Conservation (phyloP, 2,888 invertebrate species). For the Coelinius sp. region DNA sequence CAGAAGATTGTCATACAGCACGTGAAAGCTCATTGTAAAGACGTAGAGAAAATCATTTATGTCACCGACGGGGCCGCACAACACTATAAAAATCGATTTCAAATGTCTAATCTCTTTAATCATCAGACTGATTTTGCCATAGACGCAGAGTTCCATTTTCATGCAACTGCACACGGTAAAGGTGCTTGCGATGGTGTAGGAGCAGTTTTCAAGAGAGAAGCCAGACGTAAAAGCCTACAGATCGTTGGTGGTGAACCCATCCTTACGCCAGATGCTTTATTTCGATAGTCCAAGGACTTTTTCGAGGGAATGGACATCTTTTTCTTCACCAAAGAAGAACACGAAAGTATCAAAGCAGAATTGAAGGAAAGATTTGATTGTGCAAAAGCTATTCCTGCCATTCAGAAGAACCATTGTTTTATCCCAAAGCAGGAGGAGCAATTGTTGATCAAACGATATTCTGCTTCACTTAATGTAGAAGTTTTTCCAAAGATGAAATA, state of each 20-base stretch:
- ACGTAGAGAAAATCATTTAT: slow-evolving; percentile 38
- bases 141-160: slow-evolving; percentile 54
- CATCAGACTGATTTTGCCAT: slow-evolving; percentile 42
- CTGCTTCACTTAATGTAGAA: too few relatives aligned
- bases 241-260: too few relatives aligned
- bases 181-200: too few relatives aligned
- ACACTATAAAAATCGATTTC: slow-evolving; percentile 41
- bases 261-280: background rate
- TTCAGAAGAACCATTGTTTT: slow-evolving; percentile 6
- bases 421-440: slow-evolving; percentile 21
- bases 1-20: slow-evolving; percentile 29
- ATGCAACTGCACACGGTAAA: slow-evolving; percentile 54
- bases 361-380: slow-evolving; percentile 19
- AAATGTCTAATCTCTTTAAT: slow-evolving; percentile 38
- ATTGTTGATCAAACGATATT: background rate
- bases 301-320: too few relatives aligned
- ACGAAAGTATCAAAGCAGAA: slow-evolving; percentile 12
- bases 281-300: background rate
- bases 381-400: slow-evolving; percentile 8
- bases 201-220: too few relatives aligned
- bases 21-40: background rate
- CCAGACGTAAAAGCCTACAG: too few relatives aligned
- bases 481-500: too few relatives aligned
- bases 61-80: slow-evolving; percentile 41
- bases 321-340: slow-evolving; percentile 1